Percentiles rank a stretch among this genome's conserved stretches.
Evolutionary conservation across 2,113 vertebrate species (phyloP).

Genomic region (Amblyornis subalaris): DNA sequence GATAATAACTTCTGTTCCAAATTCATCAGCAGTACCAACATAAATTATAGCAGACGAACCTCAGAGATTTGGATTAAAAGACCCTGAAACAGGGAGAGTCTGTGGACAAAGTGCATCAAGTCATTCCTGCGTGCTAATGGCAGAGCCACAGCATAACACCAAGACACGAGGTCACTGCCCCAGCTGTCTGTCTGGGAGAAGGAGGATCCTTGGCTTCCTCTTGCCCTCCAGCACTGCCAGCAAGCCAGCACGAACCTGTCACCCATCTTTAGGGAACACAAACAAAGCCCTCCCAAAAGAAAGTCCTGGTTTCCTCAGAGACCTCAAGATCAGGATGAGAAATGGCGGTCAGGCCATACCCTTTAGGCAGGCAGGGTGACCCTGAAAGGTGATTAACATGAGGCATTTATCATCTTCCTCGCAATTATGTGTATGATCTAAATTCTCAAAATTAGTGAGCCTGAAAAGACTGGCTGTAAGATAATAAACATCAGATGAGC

Average conservation of each 20-base stretch:
- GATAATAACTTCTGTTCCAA: not conserved
- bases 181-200: not conserved
- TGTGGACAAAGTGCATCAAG: not conserved
- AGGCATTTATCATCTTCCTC: not conserved
- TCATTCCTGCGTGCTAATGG: accelerated
- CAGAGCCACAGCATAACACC: accelerated
- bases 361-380: not conserved
- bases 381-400: accelerated
- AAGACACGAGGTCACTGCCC: not conserved
- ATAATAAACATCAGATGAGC: not conserved
- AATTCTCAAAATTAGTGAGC: not conserved
- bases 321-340: not conserved
- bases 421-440: not conserved
- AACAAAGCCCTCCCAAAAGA: not conserved
- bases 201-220: not conserved
- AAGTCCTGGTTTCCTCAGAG: not conserved
- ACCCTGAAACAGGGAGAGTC: not conserved
- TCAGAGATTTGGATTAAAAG: not conserved
- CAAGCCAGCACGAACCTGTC: not conserved
- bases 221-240: not conserved
- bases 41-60: not conserved
- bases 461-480: not conserved
- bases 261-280: not conserved
- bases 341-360: not conserved
- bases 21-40: not conserved